phyloP scores from a whole-genome alignment of 2,888 invertebrate genomes.

The Seira musarum region DNA sequence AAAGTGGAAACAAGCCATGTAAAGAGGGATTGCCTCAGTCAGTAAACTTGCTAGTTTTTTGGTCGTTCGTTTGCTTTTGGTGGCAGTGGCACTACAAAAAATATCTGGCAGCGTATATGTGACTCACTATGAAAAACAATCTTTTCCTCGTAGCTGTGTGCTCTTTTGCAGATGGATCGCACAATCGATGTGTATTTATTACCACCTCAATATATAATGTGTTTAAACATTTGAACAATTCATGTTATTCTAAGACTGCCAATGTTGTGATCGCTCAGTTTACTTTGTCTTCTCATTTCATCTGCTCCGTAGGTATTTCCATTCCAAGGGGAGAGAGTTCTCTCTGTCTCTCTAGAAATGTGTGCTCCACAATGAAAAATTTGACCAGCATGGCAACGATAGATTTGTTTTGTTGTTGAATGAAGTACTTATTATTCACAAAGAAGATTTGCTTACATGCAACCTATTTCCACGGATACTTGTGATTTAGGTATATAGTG shows the following conservation, averaged over 20 bases:
- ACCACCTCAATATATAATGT: not conserved
- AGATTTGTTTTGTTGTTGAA: no score
- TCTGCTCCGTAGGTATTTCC: no score
- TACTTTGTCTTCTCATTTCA: no score
- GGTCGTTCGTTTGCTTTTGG: not conserved
- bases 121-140: not conserved
- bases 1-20: slow-evolving; percentile 50
- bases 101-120: no score
- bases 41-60: not conserved
- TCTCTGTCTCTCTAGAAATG: no score
- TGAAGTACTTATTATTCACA: no score
- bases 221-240: not conserved
- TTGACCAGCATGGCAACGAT: not conserved
- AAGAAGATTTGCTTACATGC: no score
- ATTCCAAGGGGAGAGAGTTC: no score
- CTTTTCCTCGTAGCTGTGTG: not conserved
- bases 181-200: not conserved
- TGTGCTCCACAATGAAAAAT: not conserved
- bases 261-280: not conserved
- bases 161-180: not conserved
- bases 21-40: slow-evolving; percentile 44
- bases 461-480: no score
- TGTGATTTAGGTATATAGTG: no score
- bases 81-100: no score
- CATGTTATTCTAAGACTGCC: not conserved